Base-by-base conservation (phyloP, 2,797 vertebrate genomes). In the Limosa lapponica region DNA sequence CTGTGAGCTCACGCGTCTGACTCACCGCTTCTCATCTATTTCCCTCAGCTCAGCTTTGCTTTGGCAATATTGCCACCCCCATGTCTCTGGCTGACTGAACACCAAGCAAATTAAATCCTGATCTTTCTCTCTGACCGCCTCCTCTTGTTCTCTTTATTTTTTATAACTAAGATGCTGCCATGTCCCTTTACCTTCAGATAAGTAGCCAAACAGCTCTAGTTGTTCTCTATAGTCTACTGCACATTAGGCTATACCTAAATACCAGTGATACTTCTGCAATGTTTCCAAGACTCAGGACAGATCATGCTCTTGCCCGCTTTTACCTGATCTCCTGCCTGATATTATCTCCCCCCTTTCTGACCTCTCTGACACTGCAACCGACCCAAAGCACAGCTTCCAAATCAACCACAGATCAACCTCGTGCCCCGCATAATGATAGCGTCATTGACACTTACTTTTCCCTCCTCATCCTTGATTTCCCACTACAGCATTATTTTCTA, bases 1-100 rank as follows among this genome's bases (percentile, higher is more conserved):
- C 75, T 4, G 11, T 88, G 85, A 96, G 83, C 86, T 96, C 93
- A 93, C 62, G 73, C 32, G 58, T 95, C 82, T 96, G 96, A 94
- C 93, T 97, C 91, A 95, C 77, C 1, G 5, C 77, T 93, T 80
- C 58, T 89, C 46, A 95, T 85, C 61, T 82, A 57, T 66, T 93
- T 96, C 69, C 48, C 88, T 77, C 90, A 91, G 16, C 37, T 80
- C 91, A 65, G 82, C 77, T 93, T 73, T 93, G 95, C 81, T 93
- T 90, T 93, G 90, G 80, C 91, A 96, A 82, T 84, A 94, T 77
- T 91, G 81, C 93, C 94, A 90, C 88, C 96, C 86, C 82, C 82
- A 71, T 0, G 5, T 66, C 93, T 94, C 91, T 79, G 86, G 82
- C 69, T 91, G 75, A 95, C 87, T 93, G 87, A 94, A 91, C 74